Base-by-base conservation (phyloP, 2,797 vertebrate genomes). In the Corythornis leucogaster region DNA sequence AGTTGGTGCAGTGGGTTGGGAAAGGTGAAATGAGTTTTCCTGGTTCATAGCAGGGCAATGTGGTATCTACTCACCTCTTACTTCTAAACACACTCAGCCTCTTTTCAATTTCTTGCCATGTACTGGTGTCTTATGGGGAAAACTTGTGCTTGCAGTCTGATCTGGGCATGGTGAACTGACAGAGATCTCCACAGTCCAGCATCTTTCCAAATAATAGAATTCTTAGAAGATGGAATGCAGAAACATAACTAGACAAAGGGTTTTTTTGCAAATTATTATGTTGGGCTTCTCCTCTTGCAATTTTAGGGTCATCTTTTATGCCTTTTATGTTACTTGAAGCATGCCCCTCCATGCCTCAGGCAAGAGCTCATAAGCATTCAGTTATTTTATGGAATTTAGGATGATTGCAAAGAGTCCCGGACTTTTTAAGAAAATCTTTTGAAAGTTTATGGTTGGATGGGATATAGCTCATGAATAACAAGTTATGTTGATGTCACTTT, bases 91-190 rank as follows among this genome's bases (percentile, higher is more conserved):
- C 5, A 1, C 33, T 62, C 45, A 18, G 18, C 5, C 15, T 40
- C 31, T 69, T 51, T 73, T 11, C 18, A 51, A 0, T 82, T n/a
- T 62, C 9, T 66, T 0, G 0, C 30, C 1, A 0, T 7, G 2
- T 45, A 1, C 4, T 9, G 17, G 15, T 24, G 21, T 26, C 10
- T 48, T 31, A 9, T 0, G 2, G 26, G 14, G 28, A 53, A 35
- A 21, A 26, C 14, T 35, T 70, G 14, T 43, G 17, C 30, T 22
- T 45, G 48, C n/a, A 48, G 28, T 31, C 40, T 53, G 53, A 40
- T 31, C 46, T 54, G 50, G 30, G 17, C 25, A 9, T 7, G 33
- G 54, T 16, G 80, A 75, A 16, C n/a, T 25, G 21, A 22, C 19
- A 12, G 8, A 73, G 12, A n/a, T 43, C 24, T 63, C 50, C 50